phyloP scores from a whole-genome alignment of 2,888 invertebrate genomes.

The Drosophila birchii region DNA sequence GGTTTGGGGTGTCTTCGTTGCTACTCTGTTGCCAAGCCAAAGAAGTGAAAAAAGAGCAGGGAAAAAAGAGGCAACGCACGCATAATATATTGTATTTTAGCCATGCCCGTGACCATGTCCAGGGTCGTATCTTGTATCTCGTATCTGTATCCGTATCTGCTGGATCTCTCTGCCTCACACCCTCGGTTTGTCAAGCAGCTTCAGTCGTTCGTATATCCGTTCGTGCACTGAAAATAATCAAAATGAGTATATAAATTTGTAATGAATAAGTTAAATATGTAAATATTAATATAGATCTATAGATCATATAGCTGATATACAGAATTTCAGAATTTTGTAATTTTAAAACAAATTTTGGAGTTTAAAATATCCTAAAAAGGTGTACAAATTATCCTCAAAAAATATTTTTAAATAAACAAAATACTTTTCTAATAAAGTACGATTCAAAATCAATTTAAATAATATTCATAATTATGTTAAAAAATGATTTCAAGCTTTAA shows the following conservation, averaged over 20 bases:
- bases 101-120: slow-evolving; percentile 72
- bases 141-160: slow-evolving; percentile 53
- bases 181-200: slow-evolving; percentile 57
- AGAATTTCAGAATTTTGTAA: too few relatives aligned
- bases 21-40: slow-evolving; percentile 50
- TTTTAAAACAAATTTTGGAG: too few relatives aligned
- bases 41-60: slow-evolving; percentile 15
- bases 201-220: slow-evolving; percentile 78
- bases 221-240: slow-evolving; percentile 36
- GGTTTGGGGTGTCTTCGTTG: slow-evolving; percentile 27
- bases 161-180: slow-evolving; percentile 22
- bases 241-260: too few relatives aligned
- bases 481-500: background rate
- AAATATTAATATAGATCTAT: too few relatives aligned
- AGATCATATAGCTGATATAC: too few relatives aligned
- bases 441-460: background rate
- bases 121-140: slow-evolving; percentile 72
- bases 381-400: too few relatives aligned
- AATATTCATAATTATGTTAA: background rate
- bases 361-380: too few relatives aligned
- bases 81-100: slow-evolving; percentile 68
- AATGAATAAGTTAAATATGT: too few relatives aligned
- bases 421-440: background rate
- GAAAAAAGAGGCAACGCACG: slow-evolving; percentile 38
- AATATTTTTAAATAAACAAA: background rate